Evolutionary conservation across 2,888 invertebrate species (phyloP).

Genomic region (Eristalis pertinax): DNA sequence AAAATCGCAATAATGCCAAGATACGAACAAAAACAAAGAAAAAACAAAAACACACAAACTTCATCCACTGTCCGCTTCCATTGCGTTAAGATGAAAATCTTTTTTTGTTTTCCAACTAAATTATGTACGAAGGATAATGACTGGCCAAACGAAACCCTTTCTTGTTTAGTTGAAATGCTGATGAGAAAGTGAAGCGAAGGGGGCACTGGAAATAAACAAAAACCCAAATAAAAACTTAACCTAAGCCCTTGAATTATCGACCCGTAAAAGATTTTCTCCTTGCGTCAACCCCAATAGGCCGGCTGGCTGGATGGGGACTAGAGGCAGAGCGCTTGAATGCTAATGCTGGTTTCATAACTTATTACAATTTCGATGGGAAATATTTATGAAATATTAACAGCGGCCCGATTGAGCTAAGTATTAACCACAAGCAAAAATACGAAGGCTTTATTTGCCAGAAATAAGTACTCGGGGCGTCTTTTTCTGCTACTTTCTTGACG

Average conservation of each 20-base stretch:
- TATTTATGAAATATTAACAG: constrained; percentile 54
- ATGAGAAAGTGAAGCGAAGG: not conserved
- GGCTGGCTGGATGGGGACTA: not conserved
- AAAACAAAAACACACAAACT: not conserved
- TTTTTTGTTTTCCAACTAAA: constrained; percentile 28
- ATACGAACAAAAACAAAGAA: not conserved
- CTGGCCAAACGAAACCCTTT: constrained; percentile 42
- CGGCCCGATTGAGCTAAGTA: constrained; percentile 11
- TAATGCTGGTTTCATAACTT: constrained; percentile 25
- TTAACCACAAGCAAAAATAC: constrained; percentile 16
- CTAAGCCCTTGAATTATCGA: constrained; percentile 47
- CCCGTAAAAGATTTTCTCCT: constrained; percentile 35
- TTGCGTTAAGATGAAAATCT: constrained; percentile 14
- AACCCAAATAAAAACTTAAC: not conserved
- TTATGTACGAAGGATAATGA: constrained; percentile 53
- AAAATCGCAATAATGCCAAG: constrained; percentile 19
- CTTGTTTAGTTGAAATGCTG: not conserved
- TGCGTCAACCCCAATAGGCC: constrained; percentile 13
- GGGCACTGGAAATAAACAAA: not conserved
- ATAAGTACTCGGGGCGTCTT: constrained; percentile 7
- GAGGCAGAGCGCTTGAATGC: not conserved
- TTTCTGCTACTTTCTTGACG: not conserved
- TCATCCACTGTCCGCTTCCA: not conserved
- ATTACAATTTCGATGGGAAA: constrained; percentile 42
- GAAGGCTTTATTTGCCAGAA: constrained; percentile 5